Percentiles rank a stretch among this genome's conserved stretches.
Conservation (phyloP, 2,888 invertebrate genomes). For the Caenorhabditis becei region DNA sequence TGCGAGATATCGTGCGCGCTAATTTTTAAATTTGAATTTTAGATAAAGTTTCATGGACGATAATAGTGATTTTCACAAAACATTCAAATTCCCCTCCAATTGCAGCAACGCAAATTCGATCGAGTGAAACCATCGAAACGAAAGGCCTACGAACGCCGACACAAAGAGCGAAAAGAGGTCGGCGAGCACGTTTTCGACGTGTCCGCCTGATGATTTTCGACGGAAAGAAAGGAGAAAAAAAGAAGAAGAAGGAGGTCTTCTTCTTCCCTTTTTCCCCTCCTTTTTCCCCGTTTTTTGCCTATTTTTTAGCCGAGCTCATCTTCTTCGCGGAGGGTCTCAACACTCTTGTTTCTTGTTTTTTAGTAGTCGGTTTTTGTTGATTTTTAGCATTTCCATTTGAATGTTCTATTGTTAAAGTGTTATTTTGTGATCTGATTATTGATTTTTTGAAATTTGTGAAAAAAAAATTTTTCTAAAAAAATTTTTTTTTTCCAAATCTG, state of each 20-base stretch:
- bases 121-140: slow-evolving; percentile 74
- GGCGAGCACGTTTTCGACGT: slow-evolving; percentile 61
- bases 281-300: slow-evolving; percentile 7
- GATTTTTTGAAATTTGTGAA: background rate
- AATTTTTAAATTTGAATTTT: too few relatives aligned
- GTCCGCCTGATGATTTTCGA: slow-evolving; percentile 23
- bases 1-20: too few relatives aligned
- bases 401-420: too few relatives aligned
- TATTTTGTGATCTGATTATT: background rate
- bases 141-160: slow-evolving; percentile 73
- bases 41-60: too few relatives aligned
- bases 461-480: too few relatives aligned
- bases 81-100: background rate
- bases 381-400: too few relatives aligned
- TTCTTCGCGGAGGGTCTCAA: background rate
- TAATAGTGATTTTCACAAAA: too few relatives aligned
- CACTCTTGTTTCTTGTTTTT: background rate
- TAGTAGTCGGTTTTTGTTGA: background rate
- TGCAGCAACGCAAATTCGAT: slow-evolving; percentile 68
- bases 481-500: too few relatives aligned
- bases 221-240: background rate
- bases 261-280: background rate
- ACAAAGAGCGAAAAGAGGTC: slow-evolving; percentile 60
- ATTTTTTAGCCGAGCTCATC: background rate
- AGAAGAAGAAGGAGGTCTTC: background rate